Evolutionary conservation across 1,140 invertebrate species (phyloP).

Genomic region (Heliconius hewitsoni): DNA sequence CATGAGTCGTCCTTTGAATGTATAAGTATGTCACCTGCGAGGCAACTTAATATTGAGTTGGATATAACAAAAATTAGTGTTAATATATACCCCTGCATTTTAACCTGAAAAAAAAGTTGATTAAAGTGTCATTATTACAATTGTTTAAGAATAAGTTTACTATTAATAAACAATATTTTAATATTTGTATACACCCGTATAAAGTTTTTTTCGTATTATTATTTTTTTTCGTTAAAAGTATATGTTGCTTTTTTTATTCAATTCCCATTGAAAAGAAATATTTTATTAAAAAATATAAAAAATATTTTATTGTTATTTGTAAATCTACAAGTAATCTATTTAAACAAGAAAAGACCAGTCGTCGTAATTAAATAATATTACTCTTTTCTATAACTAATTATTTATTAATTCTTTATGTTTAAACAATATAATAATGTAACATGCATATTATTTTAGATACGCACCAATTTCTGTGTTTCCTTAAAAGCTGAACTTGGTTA

Average conservation of each 20-base stretch:
- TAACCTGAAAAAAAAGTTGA: neutral
- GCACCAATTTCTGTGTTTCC: neutral
- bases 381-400: neutral
- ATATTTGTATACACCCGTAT: too few species aligned
- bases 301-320: too few species aligned
- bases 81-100: neutral
- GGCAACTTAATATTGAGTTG: slow-evolving; percentile 24
- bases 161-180: too few species aligned
- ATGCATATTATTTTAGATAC: neutral
- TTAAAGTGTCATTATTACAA: neutral
- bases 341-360: too few species aligned
- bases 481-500: neutral
- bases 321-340: too few species aligned
- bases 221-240: too few species aligned
- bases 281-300: too few species aligned
- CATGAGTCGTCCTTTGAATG: slow-evolving; percentile 45
- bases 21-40: slow-evolving; percentile 36
- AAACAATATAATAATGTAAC: neutral
- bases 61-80: neutral
- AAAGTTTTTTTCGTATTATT: too few species aligned
- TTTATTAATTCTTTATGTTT: neutral
- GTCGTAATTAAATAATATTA: too few species aligned
- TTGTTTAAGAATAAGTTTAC: too few species aligned
- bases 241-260: too few species aligned
- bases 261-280: too few species aligned